Conservation (phyloP, 2,888 invertebrate genomes). For the Hyposoter dolosus region DNA sequence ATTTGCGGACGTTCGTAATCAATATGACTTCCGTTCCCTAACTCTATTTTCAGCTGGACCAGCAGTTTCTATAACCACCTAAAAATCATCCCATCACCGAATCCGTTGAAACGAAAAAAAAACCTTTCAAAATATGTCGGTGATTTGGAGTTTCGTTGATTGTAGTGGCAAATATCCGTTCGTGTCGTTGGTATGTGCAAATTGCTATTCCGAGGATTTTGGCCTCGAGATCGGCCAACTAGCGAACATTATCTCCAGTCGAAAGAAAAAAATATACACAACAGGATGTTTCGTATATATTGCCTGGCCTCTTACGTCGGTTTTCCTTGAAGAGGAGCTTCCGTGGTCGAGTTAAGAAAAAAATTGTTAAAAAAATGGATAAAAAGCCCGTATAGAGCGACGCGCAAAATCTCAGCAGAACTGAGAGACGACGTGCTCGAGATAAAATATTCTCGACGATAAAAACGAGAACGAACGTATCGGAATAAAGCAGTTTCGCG, state of each 20-base stretch:
- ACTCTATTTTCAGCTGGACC: background rate
- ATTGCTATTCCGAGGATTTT: constrained; percentile 53
- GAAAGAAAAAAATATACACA: background rate
- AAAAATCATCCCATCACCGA: constrained; percentile 17
- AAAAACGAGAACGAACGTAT: constrained; percentile 19
- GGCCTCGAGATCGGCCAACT: constrained; percentile 28
- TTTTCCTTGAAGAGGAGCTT: constrained; percentile 27
- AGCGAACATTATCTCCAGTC: constrained; percentile 21
- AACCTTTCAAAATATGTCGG: constrained; percentile 9
- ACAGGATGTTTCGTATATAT: constrained; percentile 20
- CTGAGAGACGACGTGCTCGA: background rate
- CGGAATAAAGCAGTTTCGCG: constrained; percentile 12
- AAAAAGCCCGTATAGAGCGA: background rate
- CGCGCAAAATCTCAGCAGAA: background rate
- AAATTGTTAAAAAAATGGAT: background rate
- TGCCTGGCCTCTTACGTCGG: constrained; percentile 7
- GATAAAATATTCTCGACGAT: background rate
- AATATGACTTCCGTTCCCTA: constrained; percentile 6
- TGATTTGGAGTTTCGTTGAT: constrained; percentile 14
- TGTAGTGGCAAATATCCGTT: constrained; percentile 1
- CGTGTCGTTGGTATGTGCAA: constrained; percentile 36
- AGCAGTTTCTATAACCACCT: background rate
- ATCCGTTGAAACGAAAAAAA: background rate
- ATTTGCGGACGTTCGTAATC: background rate
- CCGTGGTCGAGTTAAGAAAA: constrained; percentile 5